A percentile compares a stretch with the other conserved stretches of the same genome.
phyloP scores from a whole-genome alignment of 2,888 invertebrate genomes.

The Mamestra brassicae region DNA sequence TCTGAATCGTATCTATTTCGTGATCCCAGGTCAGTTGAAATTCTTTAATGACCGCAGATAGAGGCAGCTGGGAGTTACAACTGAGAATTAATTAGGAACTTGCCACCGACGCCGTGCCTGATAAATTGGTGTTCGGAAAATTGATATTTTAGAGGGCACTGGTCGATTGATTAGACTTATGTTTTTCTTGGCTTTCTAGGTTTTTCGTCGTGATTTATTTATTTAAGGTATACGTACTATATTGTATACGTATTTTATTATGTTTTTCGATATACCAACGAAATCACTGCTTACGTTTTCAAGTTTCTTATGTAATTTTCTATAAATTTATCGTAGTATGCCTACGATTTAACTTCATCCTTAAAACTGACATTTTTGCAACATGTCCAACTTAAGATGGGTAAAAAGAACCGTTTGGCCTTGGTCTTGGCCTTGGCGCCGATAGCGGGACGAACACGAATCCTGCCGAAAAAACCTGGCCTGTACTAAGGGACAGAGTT shows the following conservation, averaged over 20 bases:
- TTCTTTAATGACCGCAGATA: constrained; percentile 16
- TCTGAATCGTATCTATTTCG: constrained; percentile 4
- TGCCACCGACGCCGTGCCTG: constrained; percentile 6
- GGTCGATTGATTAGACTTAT: background rate
- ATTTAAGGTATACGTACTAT: background rate
- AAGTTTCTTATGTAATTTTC: background rate
- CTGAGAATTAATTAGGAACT: constrained; percentile 34
- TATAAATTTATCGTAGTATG: background rate
- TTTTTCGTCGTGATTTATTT: constrained; percentile 6
- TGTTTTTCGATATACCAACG: no score
- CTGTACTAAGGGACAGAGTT: no score
- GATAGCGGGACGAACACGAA: no score
- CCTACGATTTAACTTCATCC: no score
- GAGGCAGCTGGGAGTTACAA: background rate
- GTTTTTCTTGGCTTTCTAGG: background rate
- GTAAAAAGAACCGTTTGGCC: no score
- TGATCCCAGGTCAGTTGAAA: constrained; percentile 13
- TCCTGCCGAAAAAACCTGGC: no score
- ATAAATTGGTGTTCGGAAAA: constrained; percentile 40
- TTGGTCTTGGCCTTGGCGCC: no score
- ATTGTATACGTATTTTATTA: no score
- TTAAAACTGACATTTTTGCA: no score
- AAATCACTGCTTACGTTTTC: background rate
- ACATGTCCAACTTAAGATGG: no score
- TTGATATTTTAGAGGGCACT: constrained; percentile 10